Conservation (phyloP, 1,140 invertebrate species). For the Galendromus occidentalis region DNA sequence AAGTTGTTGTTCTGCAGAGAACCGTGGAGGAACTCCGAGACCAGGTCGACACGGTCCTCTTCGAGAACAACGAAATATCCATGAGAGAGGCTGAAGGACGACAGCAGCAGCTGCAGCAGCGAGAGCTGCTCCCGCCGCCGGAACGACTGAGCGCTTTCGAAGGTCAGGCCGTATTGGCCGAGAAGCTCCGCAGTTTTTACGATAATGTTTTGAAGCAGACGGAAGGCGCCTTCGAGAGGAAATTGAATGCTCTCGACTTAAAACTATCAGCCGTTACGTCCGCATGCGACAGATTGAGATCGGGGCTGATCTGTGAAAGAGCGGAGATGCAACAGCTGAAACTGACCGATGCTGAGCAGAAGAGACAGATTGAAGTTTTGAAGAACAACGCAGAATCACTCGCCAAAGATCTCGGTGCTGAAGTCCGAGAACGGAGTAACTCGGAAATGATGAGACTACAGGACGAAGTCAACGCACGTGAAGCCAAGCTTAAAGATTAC, state of each 20-base stretch:
- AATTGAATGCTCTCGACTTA: background rate
- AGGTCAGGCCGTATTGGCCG: background rate
- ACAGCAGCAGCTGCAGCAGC: background rate
- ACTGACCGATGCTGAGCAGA: background rate
- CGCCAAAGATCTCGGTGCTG: background rate
- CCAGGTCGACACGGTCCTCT: slow-evolving; percentile 3
- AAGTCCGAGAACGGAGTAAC: background rate
- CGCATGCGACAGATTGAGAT: background rate
- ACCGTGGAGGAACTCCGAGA: background rate
- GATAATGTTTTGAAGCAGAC: background rate
- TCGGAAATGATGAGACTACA: background rate
- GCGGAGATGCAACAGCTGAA: background rate
- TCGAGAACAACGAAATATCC: slow-evolving; percentile 8
- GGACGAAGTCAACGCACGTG: background rate
- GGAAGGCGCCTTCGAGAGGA: background rate
- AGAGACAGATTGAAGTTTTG: background rate
- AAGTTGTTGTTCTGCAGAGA: background rate
- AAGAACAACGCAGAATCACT: background rate
- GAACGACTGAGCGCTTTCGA: background rate
- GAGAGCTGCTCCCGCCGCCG: no score
- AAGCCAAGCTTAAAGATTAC: slow-evolving; percentile 2
- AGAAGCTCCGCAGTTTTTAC: background rate
- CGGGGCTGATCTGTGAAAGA: background rate
- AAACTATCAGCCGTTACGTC: background rate
- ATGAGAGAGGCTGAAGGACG: background rate